These are phyloP conservation scores for Actenoides hombroni DNA, from an alignment of 2,113 vertebrate species.

Conservation along the genomic window DNA sequence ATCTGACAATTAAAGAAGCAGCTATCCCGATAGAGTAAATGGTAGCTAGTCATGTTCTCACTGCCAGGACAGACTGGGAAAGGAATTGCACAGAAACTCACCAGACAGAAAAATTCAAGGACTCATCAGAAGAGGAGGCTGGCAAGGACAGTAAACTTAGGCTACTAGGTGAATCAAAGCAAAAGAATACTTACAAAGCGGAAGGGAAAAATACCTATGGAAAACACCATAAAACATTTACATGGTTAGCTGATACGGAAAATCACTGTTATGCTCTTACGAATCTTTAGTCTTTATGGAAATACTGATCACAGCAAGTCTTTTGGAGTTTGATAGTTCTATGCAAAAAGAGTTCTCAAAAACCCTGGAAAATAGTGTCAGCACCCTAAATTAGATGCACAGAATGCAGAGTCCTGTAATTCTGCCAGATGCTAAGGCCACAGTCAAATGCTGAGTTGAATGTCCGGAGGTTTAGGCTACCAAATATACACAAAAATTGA, in stretches of 20 bases:
- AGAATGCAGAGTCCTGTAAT: neutral
- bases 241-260: neutral
- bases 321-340: neutral
- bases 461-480: neutral
- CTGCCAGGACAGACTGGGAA: neutral
- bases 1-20: neutral
- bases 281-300: neutral
- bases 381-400: neutral
- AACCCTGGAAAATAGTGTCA: neutral
- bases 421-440: neutral
- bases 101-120: neutral
- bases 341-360: neutral
- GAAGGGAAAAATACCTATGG: neutral
- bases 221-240: neutral
- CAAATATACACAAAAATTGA: neutral
- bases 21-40: neutral
- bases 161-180: neutral
- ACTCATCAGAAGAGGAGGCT: neutral
- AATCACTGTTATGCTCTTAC: neutral
- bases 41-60: neutral
- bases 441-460: neutral
- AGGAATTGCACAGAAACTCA: neutral
- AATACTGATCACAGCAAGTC: neutral
- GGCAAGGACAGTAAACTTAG: neutral
- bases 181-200: neutral